Base-by-base conservation (phyloP, 2,888 invertebrate species). In the Fragum fragum region DNA sequence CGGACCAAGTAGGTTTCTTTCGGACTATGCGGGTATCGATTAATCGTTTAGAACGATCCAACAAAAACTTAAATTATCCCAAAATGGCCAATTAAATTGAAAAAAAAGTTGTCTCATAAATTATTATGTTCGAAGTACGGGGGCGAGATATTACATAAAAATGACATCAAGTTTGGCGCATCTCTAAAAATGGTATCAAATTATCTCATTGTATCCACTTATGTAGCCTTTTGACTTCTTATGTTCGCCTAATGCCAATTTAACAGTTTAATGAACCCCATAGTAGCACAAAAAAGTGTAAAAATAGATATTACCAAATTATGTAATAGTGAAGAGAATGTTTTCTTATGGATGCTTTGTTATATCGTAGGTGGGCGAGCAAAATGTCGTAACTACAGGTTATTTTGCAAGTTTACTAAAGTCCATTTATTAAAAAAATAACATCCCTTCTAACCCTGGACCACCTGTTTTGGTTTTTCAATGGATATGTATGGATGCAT, bases 181-280 rank as follows among this genome's bases (percentile, higher is more conserved):
- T 66, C 66, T 66, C 66, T 66, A 66, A 23, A 66, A 66, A 66
- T 66, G 66, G 66, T 66, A 42, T 2, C 42, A 42, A 66, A 42
- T 66, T 42, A 66, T 66, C 16, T 63, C 14, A 18, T 9, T 66
- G 42, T 32, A 1, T 36, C 26, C 1, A 0, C 26, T 5, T 36
- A 42, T 32, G 7, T 61, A 32, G 61, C n/a, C 32, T 61, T 61
- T 28, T n/a, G 47, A 47, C 47, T 47, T 47, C 47, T 47, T n/a
- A 47, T 47, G 47, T 47, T 14, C 47, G 47, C 47, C 47, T 61
- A 11, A 32, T 61, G 32, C 32, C 28, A 32, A 61, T 32, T 61
- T 32, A 7, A n/a, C 32, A 32, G 3, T 61, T 32, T 9, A n/a
- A 5, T 32, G 28, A 61, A 61, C n/a, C 32, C 32, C 6, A 3